These are phyloP conservation scores for Leptura quadrifasciata DNA, from an alignment of 2,888 invertebrate species.

Conservation along the genomic window DNA sequence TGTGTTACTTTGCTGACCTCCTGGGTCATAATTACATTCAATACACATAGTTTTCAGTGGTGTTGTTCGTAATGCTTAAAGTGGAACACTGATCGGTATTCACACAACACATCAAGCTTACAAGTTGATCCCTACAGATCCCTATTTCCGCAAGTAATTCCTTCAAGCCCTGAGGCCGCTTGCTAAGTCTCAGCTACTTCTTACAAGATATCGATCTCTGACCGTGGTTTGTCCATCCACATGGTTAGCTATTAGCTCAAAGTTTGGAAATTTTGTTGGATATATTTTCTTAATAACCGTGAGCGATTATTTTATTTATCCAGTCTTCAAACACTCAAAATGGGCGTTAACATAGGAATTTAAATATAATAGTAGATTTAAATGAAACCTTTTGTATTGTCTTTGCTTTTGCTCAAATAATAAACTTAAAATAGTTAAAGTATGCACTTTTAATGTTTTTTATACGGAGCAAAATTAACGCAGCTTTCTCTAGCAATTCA, in stretches of 20 bases:
- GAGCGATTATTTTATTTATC: background rate
- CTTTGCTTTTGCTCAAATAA: no score
- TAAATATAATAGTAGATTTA: no score
- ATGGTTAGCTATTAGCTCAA: background rate
- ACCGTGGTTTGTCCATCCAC: constrained; percentile 43
- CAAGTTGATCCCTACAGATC: constrained; percentile 70
- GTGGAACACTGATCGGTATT: constrained; percentile 65
- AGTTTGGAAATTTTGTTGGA: background rate
- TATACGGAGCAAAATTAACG: no score
- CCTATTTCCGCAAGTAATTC: constrained; percentile 71
- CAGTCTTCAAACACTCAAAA: no score
- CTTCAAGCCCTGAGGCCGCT: constrained; percentile 66
- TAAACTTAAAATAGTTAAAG: no score
- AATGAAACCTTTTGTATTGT: no score
- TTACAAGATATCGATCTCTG: constrained; percentile 66
- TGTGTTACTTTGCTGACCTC: background rate
- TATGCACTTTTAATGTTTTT: no score
- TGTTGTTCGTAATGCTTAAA: constrained; percentile 50
- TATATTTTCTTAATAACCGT: background rate
- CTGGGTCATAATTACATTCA: constrained; percentile 43
- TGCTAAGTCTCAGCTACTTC: constrained; percentile 67
- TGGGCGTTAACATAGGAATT: no score
- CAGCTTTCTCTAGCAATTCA: no score
- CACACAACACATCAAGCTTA: constrained; percentile 69
- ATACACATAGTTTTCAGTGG: constrained; percentile 44